These are phyloP conservation scores for Hyposoter didymator DNA, from an alignment of 2,888 invertebrate species.

Conservation along the genomic window DNA sequence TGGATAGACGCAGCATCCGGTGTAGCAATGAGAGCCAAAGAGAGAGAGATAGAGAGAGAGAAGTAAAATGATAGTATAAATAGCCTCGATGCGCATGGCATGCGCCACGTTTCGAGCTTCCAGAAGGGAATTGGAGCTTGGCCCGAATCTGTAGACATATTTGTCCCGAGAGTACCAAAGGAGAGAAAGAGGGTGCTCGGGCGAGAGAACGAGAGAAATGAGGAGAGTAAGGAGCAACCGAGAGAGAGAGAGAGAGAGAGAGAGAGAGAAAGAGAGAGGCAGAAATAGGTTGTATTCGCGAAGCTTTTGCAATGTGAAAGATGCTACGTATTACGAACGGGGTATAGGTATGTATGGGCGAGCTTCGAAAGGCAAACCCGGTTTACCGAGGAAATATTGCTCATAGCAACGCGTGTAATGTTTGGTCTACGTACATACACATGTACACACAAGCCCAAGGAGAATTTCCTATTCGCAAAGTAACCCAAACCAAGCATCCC, in stretches of 20 bases:
- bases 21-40: constrained; percentile 43
- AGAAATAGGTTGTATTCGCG: constrained; percentile 19
- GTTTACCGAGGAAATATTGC: constrained; percentile 68
- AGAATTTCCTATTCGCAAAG: constrained; percentile 34
- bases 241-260: not conserved
- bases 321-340: constrained; percentile 62
- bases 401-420: constrained; percentile 49
- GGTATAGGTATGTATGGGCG: not conserved
- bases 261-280: constrained; percentile 7
- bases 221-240: not conserved
- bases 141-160: constrained; percentile 68
- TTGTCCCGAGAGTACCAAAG: constrained; percentile 61
- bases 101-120: constrained; percentile 32
- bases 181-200: constrained; percentile 3
- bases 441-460: not conserved
- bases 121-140: constrained; percentile 64
- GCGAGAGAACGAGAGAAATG: constrained; percentile 7
- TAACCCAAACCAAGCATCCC: constrained; percentile 32
- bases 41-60: constrained; percentile 22
- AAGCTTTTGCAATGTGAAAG: constrained; percentile 63
- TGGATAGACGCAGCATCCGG: constrained; percentile 37
- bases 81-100: constrained; percentile 53
- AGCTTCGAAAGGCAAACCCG: constrained; percentile 56
- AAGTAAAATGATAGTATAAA: constrained; percentile 49
- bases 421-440: not conserved